A percentile compares a stretch with the other conserved stretches of the same genome.
Evolutionary conservation across 2,797 vertebrate species (phyloP).

Genomic region (Tenualosa ilisha): DNA sequence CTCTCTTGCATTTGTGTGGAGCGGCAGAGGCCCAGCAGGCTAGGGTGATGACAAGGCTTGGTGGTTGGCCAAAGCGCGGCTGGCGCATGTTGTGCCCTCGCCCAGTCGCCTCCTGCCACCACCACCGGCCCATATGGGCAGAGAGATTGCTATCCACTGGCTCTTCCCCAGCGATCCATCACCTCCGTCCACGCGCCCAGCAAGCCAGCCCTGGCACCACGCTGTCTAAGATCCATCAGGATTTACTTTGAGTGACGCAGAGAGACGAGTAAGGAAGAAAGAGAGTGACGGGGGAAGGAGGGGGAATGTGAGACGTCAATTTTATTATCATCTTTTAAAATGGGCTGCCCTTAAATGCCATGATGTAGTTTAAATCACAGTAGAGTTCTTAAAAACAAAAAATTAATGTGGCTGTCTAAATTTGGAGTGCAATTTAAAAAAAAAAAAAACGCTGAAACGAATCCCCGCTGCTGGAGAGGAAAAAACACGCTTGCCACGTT

Average conservation of each 20-base stretch:
- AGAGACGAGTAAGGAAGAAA: constrained; percentile 24
- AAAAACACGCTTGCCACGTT: constrained; percentile 54
- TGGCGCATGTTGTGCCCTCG: constrained; percentile 66
- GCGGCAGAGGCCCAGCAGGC: constrained; percentile 69
- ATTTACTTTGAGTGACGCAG: constrained; percentile 56
- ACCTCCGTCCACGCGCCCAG: constrained; percentile 67
- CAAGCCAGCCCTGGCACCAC: constrained; percentile 55
- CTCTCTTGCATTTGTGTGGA: constrained; percentile 38
- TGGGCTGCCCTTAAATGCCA: neutral
- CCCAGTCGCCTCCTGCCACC: constrained; percentile 72
- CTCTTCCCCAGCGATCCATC: constrained; percentile 68
- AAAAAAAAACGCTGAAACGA: neutral
- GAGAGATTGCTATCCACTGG: constrained; percentile 70
- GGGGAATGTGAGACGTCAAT: constrained; percentile 3
- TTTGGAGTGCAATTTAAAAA: neutral
- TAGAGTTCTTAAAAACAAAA: neutral
- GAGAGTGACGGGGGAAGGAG: constrained; percentile 32
- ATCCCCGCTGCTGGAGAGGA: constrained; percentile 18
- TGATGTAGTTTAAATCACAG: neutral
- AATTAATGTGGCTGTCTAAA: constrained; percentile 2
- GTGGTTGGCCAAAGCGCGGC: constrained; percentile 72
- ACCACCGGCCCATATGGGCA: constrained; percentile 69
- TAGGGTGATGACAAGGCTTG: constrained; percentile 76
- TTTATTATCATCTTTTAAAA: constrained; percentile 32
- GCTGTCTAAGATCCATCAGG: constrained; percentile 54